phyloP scores from a whole-genome alignment of 2,113 vertebrate genomes.

The Hemiprocne comata region DNA sequence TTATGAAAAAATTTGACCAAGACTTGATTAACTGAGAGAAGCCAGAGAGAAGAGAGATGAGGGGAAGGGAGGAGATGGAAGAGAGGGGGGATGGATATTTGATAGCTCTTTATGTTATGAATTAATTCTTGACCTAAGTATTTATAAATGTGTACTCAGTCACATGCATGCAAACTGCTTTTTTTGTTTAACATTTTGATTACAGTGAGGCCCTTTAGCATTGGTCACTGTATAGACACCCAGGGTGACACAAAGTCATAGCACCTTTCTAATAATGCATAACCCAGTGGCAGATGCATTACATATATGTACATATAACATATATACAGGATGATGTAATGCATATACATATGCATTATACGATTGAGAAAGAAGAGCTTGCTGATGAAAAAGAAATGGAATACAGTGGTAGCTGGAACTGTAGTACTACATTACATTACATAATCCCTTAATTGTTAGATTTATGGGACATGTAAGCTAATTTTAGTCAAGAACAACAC shows the following conservation, averaged over 20 bases:
- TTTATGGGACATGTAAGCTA: background rate
- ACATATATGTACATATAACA: background rate
- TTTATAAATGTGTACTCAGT: background rate
- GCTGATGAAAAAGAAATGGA: background rate
- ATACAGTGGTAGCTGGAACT: background rate
- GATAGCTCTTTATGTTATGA: background rate
- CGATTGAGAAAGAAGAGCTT: background rate
- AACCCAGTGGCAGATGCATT: background rate
- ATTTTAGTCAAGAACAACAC: constrained; percentile 19
- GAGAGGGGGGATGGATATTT: background rate
- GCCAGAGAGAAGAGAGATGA: background rate
- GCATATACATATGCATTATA: background rate
- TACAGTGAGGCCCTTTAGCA: background rate
- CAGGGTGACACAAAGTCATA: background rate
- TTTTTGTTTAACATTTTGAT: background rate
- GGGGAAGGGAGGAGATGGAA: background rate
- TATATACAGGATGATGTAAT: background rate
- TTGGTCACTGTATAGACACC: background rate
- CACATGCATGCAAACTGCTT: background rate
- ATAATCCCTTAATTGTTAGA: background rate
- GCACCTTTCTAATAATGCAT: background rate
- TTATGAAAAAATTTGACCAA: background rate
- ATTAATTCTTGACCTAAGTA: background rate
- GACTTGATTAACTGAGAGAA: background rate
- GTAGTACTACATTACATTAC: background rate